These are phyloP conservation scores for Lineus longissimus DNA, from an alignment of 1,140 invertebrate genomes.

Conservation along the genomic window DNA sequence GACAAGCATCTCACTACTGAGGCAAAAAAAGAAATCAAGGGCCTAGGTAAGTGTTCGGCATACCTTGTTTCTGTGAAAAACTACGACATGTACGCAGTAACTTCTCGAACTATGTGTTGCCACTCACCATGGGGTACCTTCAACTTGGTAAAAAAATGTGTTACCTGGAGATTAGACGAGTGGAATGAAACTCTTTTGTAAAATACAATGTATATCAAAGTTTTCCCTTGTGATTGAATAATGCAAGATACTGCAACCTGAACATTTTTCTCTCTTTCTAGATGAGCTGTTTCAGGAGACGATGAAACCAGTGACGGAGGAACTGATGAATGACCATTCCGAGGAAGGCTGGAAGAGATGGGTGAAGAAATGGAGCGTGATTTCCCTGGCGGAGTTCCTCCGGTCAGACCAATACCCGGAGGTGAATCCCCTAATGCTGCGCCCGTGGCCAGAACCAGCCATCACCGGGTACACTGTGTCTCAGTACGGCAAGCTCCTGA, in stretches of 20 bases:
- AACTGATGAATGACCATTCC: slow-evolving; percentile 9
- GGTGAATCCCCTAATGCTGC: neutral
- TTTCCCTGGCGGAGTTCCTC: slow-evolving; percentile 19
- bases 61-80: too few species aligned
- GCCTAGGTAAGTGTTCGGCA: slow-evolving; percentile 7
- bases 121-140: too few species aligned
- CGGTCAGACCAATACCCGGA: slow-evolving; percentile 6
- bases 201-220: too few species aligned
- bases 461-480: slow-evolving; percentile 21
- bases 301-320: slow-evolving; percentile 12
- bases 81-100: too few species aligned
- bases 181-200: too few species aligned
- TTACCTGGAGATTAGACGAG: too few species aligned
- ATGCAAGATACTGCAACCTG: too few species aligned
- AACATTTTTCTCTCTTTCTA: slow-evolving; percentile 3
- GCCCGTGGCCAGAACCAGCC: slow-evolving; percentile 23
- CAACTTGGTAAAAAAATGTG: too few species aligned
- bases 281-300: slow-evolving; percentile 14
- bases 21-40: neutral
- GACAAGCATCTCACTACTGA: slow-evolving; percentile 9
- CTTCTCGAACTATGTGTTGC: too few species aligned
- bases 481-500: slow-evolving; percentile 13
- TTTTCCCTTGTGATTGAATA: too few species aligned
- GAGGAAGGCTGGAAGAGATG: slow-evolving; percentile 17
- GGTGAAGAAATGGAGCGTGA: slow-evolving; percentile 22